Base-by-base conservation (phyloP, 2,888 invertebrate species). In the Rhogogaster chlorosoma region DNA sequence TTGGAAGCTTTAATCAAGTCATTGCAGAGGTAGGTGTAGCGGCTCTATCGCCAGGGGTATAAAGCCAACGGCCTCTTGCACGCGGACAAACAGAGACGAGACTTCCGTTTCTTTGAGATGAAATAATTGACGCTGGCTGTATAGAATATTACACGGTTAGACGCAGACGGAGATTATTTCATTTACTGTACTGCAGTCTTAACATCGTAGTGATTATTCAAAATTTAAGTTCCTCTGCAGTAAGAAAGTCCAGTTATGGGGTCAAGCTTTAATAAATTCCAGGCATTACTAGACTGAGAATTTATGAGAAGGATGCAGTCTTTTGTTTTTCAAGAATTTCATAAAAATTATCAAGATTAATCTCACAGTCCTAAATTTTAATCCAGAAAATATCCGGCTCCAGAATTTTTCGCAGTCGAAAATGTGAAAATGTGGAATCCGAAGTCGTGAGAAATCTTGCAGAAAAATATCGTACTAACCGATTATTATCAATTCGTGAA, bases 81-180 rank as follows among this genome's bases (percentile, higher is more conserved):
- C 1, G n/a, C 71, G 49, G 7, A 77, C 49, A 49, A 49, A 77
- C n/a, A 49, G 9, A 73, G 38, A 38, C 18, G 10, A 77, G 53
- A 49, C 77, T 77, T 77, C 77, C 77, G 49, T 77, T 77, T 77
- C 77, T 77, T 49, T 22, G 5, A 53, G 53, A 53, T 77, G 12
- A 77, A 77, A 77, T 77, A 77, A 77, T 77, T 77, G 53, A 53
- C 9, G 77, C 53, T 53, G 38, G 32, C 6, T 77, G n/a, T n/a
- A 22, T 38, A 75, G 32, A 53, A 53, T 77, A 49, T 73, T 42
- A 38, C 12, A 4, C 38, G 73, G 1, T 4, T 42, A 73, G 22
- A 53, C 53, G 32, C 18, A 77, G 29, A 4, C 53, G 32, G 29
- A 53, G 53, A 77, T 77, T 77, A 77, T 77, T 77, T 32, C 32